A percentile compares a stretch with the other conserved stretches of the same genome.
phyloP scores from a whole-genome alignment of 2,113 vertebrate species.

The Nestor notabilis region DNA sequence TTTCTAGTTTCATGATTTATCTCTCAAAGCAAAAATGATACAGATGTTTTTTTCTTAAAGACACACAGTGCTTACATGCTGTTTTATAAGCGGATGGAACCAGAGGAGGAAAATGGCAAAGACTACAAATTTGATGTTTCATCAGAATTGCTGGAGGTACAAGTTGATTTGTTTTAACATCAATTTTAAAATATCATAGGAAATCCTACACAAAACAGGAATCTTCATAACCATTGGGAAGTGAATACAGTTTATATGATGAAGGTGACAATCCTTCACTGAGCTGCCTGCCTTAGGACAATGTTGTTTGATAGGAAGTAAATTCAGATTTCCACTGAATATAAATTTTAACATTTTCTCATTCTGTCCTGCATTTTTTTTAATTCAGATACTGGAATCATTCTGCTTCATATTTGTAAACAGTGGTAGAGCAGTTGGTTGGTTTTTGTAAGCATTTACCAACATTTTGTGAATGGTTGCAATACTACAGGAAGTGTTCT shows the following conservation, averaged over 20 bases:
- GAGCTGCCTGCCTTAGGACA: neutral
- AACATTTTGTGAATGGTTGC: neutral
- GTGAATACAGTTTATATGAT: neutral
- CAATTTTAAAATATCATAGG: neutral
- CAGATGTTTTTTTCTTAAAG: slow-evolving; percentile 74
- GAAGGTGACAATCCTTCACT: neutral
- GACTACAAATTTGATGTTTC: slow-evolving; percentile 97
- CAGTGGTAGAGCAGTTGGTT: neutral
- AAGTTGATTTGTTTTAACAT: slow-evolving; percentile 53
- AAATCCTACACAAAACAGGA: neutral
- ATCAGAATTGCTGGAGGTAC: slow-evolving; percentile 95
- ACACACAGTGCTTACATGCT: slow-evolving; percentile 99
- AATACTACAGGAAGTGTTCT: neutral
- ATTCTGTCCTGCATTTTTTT: neutral
- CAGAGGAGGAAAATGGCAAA: slow-evolving; percentile 93
- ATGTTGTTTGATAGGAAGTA: neutral
- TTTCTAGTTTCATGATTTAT: neutral
- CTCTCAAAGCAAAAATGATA: slow-evolving; percentile 50
- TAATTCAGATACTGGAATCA: neutral
- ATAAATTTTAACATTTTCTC: neutral
- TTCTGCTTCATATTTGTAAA: neutral
- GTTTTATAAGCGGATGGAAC: slow-evolving; percentile 97
- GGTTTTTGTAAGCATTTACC: neutral
- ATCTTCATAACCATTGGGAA: neutral
- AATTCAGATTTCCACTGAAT: neutral